Base-by-base conservation (phyloP, 2,888 invertebrate genomes). In the Lordiphosa andalusiaca region DNA sequence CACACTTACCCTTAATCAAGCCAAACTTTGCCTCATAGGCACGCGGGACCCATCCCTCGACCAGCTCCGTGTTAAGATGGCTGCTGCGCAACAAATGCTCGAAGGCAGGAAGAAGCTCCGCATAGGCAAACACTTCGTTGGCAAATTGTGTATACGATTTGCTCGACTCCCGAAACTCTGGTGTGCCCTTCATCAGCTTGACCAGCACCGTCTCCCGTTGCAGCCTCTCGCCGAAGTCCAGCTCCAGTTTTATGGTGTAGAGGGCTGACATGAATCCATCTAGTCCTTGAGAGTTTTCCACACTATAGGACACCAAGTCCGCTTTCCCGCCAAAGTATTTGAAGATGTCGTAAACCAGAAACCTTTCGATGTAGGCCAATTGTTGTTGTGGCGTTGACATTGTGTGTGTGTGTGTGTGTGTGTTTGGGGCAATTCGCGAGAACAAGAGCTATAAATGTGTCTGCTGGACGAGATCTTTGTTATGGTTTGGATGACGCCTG, bases 181-280 rank as follows among this genome's bases (percentile, higher is more conserved):
- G 69, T 42, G 81, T 84, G 16, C 89, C 88, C 53, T 87, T 88
- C 88, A 89, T 89, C 49, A 89, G 88, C 58, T 89, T 89, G 0
- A 82, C 82, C 47, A 89, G 73, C 10, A 86, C 58, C 39, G 68
- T 40, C 21, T 87, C 71, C 9, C 65, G 69, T 4, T 48, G 60
- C 10, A 38, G 48, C 10, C 84, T 80, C 4, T 74, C 63, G 39
- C 66, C 55, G n/a, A 87, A 66, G 4, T 65, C 71, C 30, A 87
- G 65, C 4, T 65, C 72, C 37, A 87, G 47, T 6, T 73, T 37
- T 10, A 87, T 70, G 6, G 73, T 85, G 63, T 87, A 89, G 4
- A 89, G 55, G 1, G 81, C 76, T 0, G 89, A 89, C 89, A 89
- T 89, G 51, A 89, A 89, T 0, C 89, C 89, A 64, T 89, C 88